Evolutionary conservation across 2,888 invertebrate genomes (phyloP), one percentile per base, ranked within the genome.

Genomic region (Euphydryas editha): DNA sequence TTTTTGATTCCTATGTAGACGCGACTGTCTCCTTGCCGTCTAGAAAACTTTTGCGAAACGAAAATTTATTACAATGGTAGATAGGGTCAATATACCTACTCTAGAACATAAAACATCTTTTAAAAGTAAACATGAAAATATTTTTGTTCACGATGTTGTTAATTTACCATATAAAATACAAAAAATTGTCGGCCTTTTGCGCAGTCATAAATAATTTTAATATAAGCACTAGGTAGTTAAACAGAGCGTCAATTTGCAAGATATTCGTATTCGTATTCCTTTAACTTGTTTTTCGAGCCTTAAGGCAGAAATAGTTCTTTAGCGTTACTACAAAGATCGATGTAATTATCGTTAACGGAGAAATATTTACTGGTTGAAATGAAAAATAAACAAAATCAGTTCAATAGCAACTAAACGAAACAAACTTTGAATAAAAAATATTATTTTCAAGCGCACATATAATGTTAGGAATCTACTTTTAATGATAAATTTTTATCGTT

Each of bases 401-500:
- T 15, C 24, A 51, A 7, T 20, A 6, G 15, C 15, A 24, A 51
- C 24, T 47, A 51, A n/a, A 21, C 6, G 21, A 24, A 51, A 51
- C 21, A 47, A 11, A 11, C 15, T 21, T 49, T 49, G 13, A 6
- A 24, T 49, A 21, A 51, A 51, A 13, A 24, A 24, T 51, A 21
- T 15, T 20, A 15, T 5, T 44, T 44, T 15, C n/a, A 44, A 8
- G 11, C 10, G 11, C 21, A 15, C 15, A 1, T 15, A 1, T 6
- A 49, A 24, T 49, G 54, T 36, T 51, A 10, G 10, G 30, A 13
- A 11, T 70, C 72, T 75, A 78, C 78, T 77, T 79, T 69, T 77
- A 78, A 83, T 86, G 85, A 87, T 84, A 86, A 85, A 85, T 78
- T 80, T 75, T 72, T 54, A 54, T 76, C 73, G 78, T 79, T 79